A percentile compares a stretch with the other conserved stretches of the same genome.
Evolutionary conservation across 2,113 vertebrate genomes (phyloP).

Genomic region (Pampusana beccarii): DNA sequence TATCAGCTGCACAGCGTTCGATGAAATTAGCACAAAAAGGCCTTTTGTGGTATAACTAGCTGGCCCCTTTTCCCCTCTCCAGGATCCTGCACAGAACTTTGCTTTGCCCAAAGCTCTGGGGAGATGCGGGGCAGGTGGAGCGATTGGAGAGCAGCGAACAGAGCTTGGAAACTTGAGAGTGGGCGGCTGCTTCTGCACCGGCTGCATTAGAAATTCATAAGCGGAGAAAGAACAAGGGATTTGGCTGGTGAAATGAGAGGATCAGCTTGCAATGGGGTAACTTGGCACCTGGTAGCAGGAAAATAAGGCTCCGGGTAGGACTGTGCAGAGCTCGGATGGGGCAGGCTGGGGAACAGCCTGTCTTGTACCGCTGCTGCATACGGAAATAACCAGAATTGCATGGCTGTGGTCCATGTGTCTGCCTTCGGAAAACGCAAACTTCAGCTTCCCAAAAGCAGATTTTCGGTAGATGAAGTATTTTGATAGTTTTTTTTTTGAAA

Average conservation of each 20-base stretch:
- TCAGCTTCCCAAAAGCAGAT: neutral
- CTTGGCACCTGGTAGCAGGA: neutral
- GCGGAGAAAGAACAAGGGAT: neutral
- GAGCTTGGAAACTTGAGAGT: neutral
- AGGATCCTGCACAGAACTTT: neutral
- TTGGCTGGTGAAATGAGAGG: neutral
- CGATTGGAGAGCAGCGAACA: accelerated
- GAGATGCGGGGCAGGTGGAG: accelerated
- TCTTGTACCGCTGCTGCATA: neutral
- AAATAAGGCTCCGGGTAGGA: neutral
- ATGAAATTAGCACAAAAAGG: neutral
- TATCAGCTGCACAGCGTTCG: accelerated
- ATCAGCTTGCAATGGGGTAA: neutral
- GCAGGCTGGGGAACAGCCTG: neutral
- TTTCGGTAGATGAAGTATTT: neutral
- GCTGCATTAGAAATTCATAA: neutral
- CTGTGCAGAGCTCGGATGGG: neutral
- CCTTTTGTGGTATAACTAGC: neutral
- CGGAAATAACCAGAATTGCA: neutral
- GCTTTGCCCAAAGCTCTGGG: neutral
- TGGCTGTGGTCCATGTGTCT: neutral
- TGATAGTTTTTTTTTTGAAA: slow-evolving; percentile 12
- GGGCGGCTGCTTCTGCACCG: neutral
- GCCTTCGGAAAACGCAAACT: neutral
- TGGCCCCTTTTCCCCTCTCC: neutral